Conservation (phyloP, 2,797 vertebrate species). For the Momotus momota region DNA sequence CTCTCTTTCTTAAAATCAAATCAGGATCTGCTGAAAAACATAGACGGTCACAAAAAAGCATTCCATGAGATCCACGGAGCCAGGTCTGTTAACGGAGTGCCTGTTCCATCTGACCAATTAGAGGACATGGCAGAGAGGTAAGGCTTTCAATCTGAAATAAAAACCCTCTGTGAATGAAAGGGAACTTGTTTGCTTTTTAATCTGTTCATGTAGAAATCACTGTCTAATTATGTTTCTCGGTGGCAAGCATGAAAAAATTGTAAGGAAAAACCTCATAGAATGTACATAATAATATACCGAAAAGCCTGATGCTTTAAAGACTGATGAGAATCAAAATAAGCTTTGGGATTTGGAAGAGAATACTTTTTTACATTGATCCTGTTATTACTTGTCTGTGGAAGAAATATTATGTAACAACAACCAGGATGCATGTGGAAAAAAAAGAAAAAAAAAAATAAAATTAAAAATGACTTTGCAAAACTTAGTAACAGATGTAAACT, state of each 20-base stretch:
- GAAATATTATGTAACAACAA: constrained; percentile 77
- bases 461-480: constrained; percentile 71
- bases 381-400: constrained; percentile 57
- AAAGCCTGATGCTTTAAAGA: constrained; percentile 7
- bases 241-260: neutral
- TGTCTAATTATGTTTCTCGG: neutral
- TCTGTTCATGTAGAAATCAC: neutral
- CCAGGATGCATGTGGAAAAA: constrained; percentile 59
- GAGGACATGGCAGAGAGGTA: constrained; percentile 98
- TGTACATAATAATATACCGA: neutral
- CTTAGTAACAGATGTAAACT: constrained; percentile 26
- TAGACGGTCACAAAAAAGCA: constrained; percentile 91
- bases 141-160: constrained; percentile 46
- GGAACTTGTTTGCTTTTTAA: constrained; percentile 6
- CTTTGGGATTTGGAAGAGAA: neutral
- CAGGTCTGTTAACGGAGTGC: constrained; percentile 93
- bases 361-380: constrained; percentile 31
- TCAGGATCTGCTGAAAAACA: constrained; percentile 93
- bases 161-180: neutral
- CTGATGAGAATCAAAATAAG: constrained; percentile 8
- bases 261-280: neutral
- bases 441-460: neutral
- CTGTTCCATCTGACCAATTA: constrained; percentile 93
- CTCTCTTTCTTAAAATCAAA: constrained; percentile 37
- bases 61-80: constrained; percentile 96